Evolutionary conservation across 1,140 invertebrate genomes (phyloP).

Genomic region (Drosophila pseudoobscura): DNA sequence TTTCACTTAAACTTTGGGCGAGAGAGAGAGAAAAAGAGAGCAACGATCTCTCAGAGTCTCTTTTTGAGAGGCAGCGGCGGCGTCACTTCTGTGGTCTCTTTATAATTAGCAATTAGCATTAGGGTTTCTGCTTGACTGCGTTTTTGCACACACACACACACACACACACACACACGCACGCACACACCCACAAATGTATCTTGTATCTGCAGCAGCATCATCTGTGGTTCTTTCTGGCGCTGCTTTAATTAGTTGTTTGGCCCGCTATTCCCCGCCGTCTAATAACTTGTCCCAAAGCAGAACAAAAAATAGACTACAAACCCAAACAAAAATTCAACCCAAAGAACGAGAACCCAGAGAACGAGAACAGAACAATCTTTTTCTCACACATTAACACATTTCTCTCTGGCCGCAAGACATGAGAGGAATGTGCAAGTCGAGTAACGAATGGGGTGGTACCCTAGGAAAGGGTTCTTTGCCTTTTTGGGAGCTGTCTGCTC

Average conservation of each 20-base stretch:
- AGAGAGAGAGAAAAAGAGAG: constrained; percentile 14
- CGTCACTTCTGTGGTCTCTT: constrained; percentile 49
- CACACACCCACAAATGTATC: constrained; percentile 18
- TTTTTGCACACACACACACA: constrained; percentile 32
- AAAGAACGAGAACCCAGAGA: not conserved
- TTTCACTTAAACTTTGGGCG: constrained; percentile 11
- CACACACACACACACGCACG: constrained; percentile 3
- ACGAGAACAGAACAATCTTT: constrained; percentile 24
- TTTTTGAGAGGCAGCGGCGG: constrained; percentile 1
- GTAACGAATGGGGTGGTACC: not conserved
- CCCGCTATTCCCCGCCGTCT: constrained; percentile 63
- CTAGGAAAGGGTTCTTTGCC: not conserved
- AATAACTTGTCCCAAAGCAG: constrained; percentile 31
- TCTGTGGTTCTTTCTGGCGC: constrained; percentile 40
- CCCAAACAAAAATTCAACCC: constrained; percentile 30
- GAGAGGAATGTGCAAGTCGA: not conserved
- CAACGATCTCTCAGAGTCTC: constrained; percentile 44
- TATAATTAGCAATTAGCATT: constrained; percentile 76
- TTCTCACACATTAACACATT: constrained; percentile 81
- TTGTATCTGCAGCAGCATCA: constrained; percentile 42
- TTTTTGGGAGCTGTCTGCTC: no score
- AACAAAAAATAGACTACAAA: constrained; percentile 34
- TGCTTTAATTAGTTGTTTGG: constrained; percentile 73
- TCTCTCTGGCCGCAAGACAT: constrained; percentile 31
- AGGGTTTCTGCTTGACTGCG: constrained; percentile 76